A percentile compares a stretch with the other conserved stretches of the same genome.
Evolutionary conservation across 2,888 invertebrate genomes (phyloP).

Genomic region (Ophioninae sp.): DNA sequence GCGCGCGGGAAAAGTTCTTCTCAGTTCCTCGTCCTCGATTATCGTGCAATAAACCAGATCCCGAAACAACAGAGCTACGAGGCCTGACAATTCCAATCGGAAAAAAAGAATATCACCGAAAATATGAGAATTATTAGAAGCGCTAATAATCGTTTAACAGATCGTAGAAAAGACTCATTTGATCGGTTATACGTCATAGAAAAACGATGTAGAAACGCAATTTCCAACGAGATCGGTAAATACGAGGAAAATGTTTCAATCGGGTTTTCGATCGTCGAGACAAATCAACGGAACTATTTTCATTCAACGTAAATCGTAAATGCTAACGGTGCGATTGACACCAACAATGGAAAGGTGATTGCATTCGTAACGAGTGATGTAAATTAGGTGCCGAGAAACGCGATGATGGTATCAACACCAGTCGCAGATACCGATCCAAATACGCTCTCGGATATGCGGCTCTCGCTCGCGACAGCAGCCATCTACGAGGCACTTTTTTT

Average conservation of each 20-base stretch:
- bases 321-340: conserved; percentile 25
- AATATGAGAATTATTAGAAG: not conserved
- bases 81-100: conserved; percentile 64
- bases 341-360: conserved; percentile 26
- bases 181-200: no score
- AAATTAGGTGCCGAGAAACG: conserved; percentile 37
- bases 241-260: not conserved
- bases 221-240: not conserved
- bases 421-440: conserved; percentile 26
- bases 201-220: not conserved
- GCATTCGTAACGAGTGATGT: conserved; percentile 12
- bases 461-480: conserved; percentile 16
- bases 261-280: not conserved
- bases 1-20: conserved; percentile 73
- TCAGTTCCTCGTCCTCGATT: conserved; percentile 68
- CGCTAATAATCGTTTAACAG: not conserved
- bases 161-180: no score
- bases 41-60: conserved; percentile 69
- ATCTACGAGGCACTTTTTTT: conserved; percentile 16
- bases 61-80: conserved; percentile 73
- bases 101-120: conserved; percentile 1
- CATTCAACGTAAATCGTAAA: not conserved
- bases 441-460: conserved; percentile 14
- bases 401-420: conserved; percentile 37
- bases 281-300: not conserved